These are phyloP conservation scores for Synergus gifuensis DNA, from an alignment of 2,888 invertebrate species.

Conservation along the genomic window DNA sequence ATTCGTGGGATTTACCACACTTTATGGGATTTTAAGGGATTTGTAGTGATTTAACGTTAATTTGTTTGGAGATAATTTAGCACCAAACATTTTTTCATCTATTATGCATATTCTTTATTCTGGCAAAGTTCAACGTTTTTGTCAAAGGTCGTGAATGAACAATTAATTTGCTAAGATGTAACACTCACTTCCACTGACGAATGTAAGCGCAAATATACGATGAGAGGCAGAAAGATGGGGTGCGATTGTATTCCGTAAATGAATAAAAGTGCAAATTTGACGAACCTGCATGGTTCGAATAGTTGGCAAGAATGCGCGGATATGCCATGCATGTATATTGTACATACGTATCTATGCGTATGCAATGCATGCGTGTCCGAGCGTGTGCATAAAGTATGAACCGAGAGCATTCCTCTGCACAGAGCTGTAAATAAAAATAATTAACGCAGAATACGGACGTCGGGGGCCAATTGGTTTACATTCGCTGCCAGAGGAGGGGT, in stretches of 20 bases:
- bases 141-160: constrained; percentile 21
- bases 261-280: constrained; percentile 76
- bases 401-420: constrained; percentile 62
- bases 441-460: constrained; percentile 70
- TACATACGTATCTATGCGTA: constrained; percentile 43
- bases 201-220: constrained; percentile 32
- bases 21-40: no score
- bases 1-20: no score
- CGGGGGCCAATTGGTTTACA: constrained; percentile 72
- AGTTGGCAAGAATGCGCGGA: constrained; percentile 44
- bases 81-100: neutral
- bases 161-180: constrained; percentile 35
- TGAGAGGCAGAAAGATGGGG: constrained; percentile 8
- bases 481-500: constrained; percentile 58
- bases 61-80: neutral
- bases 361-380: constrained; percentile 46
- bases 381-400: constrained; percentile 52
- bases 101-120: constrained; percentile 3
- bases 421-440: constrained; percentile 72
- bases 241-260: constrained; percentile 60
- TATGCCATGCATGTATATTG: constrained; percentile 31
- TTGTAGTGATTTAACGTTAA: no score
- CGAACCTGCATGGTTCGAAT: constrained; percentile 56
- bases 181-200: constrained; percentile 19
- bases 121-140: neutral